Percentiles rank a stretch among this genome's conserved stretches.
Conservation (phyloP, 1,140 invertebrate species). For the Papilio glaucus region DNA sequence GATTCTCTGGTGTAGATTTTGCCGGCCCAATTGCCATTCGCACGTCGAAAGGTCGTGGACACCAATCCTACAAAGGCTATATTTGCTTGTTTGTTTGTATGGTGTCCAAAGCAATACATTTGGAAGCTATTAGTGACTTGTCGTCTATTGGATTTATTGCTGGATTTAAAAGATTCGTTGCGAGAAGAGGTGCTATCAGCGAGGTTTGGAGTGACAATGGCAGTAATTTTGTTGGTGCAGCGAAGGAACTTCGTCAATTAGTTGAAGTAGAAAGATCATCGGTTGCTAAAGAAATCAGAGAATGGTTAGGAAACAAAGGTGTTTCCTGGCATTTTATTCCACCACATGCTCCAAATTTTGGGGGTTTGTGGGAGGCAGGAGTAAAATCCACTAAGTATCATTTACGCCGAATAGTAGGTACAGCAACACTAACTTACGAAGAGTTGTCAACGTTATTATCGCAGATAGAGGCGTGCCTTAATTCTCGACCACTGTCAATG, state of each 20-base stretch:
- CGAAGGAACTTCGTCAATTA: constrained; percentile 8
- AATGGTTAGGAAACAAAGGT: constrained; percentile 27
- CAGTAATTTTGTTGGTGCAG: constrained; percentile 27
- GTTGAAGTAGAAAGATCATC: constrained; percentile 26
- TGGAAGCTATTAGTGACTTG: constrained; percentile 51
- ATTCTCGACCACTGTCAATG: constrained; percentile 12
- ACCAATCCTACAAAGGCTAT: constrained; percentile 26
- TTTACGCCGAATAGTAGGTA: constrained; percentile 35
- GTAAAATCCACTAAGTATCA: constrained; percentile 43
- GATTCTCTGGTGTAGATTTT: constrained; percentile 31
- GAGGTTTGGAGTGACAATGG: constrained; percentile 34
- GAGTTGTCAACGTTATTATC: constrained; percentile 43
- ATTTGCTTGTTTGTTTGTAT: constrained; percentile 32
- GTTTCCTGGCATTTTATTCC: constrained; percentile 37
- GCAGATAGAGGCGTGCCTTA: too few relatives aligned
- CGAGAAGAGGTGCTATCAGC: neutral
- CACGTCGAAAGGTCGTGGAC: constrained; percentile 18
- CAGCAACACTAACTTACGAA: constrained; percentile 39
- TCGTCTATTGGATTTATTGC: constrained; percentile 54
- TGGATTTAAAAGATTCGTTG: constrained; percentile 50
- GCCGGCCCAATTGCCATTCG: constrained; percentile 32
- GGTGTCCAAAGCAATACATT: constrained; percentile 33
- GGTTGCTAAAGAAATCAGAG: constrained; percentile 1
- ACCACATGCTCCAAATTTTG: constrained; percentile 35
- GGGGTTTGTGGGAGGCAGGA: constrained; percentile 40